Evolutionary conservation across 2,797 vertebrate species (phyloP).

Genomic region (Xenentodon cancila): DNA sequence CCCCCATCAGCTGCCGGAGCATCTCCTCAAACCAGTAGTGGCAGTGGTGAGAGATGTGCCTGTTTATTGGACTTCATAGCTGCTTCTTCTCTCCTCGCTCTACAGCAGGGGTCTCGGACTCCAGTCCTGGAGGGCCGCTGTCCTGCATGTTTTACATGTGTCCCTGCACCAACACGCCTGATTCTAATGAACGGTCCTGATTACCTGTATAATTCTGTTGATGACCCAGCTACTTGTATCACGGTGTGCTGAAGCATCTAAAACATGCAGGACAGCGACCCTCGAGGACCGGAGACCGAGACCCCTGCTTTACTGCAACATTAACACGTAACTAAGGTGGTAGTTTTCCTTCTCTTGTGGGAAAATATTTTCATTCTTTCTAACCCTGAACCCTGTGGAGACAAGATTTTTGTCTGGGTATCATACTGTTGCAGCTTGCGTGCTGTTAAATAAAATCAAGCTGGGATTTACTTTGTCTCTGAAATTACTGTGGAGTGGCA

Average conservation of each 20-base stretch:
- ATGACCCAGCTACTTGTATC: too few species aligned
- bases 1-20: conserved; percentile 79
- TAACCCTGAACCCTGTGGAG: conserved; percentile 29
- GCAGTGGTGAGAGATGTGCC: conserved; percentile 91
- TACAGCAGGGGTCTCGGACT: too few species aligned
- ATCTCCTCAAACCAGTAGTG: conserved; percentile 70
- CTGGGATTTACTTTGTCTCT: conserved; percentile 23
- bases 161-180: too few species aligned
- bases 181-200: too few species aligned
- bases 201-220: too few species aligned
- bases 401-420: conserved; percentile 18
- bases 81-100: conserved; percentile 49
- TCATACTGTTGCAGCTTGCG: conserved; percentile 1
- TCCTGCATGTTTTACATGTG: too few species aligned
- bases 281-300: too few species aligned
- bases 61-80: conserved; percentile 53
- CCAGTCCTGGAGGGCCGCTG: too few species aligned
- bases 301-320: conserved; percentile 36
- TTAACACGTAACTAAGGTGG: conserved; percentile 49
- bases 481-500: conserved; percentile 8
- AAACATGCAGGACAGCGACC: too few species aligned
- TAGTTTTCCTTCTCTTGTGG: conserved; percentile 30
- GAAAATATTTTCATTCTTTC: conserved; percentile 43
- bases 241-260: too few species aligned
- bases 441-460: conserved; percentile 29